Evolutionary conservation across 2,113 vertebrate species (phyloP), one percentile per base, ranked within the genome.

Genomic region (Centropus bengalensis): DNA sequence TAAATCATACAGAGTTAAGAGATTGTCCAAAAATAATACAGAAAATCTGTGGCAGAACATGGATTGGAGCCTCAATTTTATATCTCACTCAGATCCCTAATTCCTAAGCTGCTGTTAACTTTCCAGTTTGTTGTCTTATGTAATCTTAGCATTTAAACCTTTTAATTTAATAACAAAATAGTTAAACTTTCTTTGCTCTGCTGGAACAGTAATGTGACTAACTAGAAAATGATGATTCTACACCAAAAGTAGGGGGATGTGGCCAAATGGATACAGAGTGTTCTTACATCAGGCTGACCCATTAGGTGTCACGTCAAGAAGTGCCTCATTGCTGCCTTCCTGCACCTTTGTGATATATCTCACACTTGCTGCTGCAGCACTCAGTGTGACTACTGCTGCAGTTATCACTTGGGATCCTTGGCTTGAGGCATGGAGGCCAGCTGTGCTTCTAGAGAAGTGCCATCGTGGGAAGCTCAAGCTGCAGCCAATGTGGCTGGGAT

Each of bases 311-410:
- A 0, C 0, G 0, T 54, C 63, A 28, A 85, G 74, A 71, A 80
- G 49, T 36, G 89, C 55, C 77, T 64, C 79, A 24, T 59, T 47
- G 76, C 85, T 40, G 60, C 66, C 66, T 86, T 23, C 79, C 87
- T 13, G 32, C 92, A 30, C 67, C 83, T 85, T 54, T 5, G 91
- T 64, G 92, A 51, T 52, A 21, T 6, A 68, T 95, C 44, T 93
- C 62, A 67, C 80, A 32, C 89, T 83, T 70, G 75, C 12, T 0
- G 0, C 68, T 0, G 0, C 54, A 27, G 77, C 4, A 6, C 86
- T 26, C 0, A 28, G 79, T 13, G 83, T 24, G 81, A 67, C 62
- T 70, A 2, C 2, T 4, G 77, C 69, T 0, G 0, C 1, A 0
- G 19, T 79, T 92, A 84, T 95, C 74, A 0, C 81, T 60, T 7